A percentile compares a stretch with the other conserved stretches of the same genome.
These are phyloP conservation scores for Cirrhinus molitorella DNA, from an alignment of 2,797 vertebrate genomes.

Conservation along the genomic window DNA sequence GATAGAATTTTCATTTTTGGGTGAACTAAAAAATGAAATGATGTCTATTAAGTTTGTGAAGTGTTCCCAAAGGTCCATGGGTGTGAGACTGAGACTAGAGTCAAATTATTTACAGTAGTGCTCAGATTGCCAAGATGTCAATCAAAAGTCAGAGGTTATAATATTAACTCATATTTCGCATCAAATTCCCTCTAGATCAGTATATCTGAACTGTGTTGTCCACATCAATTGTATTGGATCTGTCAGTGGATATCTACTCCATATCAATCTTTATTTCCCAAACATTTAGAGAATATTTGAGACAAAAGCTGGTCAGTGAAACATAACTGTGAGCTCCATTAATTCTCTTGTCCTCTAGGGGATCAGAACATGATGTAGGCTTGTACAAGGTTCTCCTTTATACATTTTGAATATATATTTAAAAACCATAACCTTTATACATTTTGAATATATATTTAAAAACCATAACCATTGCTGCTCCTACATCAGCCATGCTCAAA, in stretches of 20 bases:
- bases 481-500: neutral
- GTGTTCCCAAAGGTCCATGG: neutral
- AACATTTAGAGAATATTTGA: neutral
- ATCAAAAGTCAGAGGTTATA: neutral
- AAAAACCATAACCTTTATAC: neutral
- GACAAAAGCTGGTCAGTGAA: conserved; percentile 5
- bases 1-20: too few species aligned
- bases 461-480: neutral
- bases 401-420: neutral
- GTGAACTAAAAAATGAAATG: too few species aligned
- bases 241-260: neutral
- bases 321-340: neutral
- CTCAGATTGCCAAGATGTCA: neutral
- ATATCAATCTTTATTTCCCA: neutral
- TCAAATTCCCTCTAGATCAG: neutral
- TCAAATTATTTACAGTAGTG: neutral
- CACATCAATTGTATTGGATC: neutral
- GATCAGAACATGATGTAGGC: neutral
- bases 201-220: neutral
- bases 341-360: neutral
- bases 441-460: neutral
- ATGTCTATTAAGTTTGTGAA: neutral
- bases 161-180: neutral
- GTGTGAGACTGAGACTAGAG: neutral
- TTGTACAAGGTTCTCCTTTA: neutral